These are phyloP conservation scores for Patella pellucida DNA, from an alignment of 2,888 invertebrate genomes.

Conservation along the genomic window DNA sequence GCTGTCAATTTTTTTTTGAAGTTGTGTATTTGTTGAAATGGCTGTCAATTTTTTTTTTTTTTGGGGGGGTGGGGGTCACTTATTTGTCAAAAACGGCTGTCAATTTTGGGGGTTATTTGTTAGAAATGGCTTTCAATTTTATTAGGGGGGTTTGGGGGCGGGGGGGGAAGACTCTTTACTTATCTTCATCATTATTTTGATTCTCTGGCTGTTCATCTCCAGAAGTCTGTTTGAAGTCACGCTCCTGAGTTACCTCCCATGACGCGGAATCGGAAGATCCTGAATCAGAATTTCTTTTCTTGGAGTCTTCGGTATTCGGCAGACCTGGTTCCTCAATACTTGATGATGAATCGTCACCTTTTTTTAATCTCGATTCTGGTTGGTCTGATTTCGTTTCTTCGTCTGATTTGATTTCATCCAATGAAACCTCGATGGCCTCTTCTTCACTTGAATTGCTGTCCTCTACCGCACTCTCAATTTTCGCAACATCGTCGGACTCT, in stretches of 20 bases:
- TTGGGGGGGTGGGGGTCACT: no score
- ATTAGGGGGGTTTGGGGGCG: no score
- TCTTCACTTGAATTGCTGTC: background rate
- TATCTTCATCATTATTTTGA: background rate
- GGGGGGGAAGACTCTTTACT: background rate
- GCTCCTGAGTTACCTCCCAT: background rate
- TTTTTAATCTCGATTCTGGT: background rate
- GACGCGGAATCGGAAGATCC: background rate
- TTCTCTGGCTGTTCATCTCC: background rate
- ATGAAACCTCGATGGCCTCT: background rate
- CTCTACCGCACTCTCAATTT: no score
- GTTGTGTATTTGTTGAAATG: no score
- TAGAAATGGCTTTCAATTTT: no score
- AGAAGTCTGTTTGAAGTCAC: background rate
- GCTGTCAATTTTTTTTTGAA: no score
- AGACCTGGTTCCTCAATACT: background rate
- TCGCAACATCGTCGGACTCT: background rate
- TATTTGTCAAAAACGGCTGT: no score
- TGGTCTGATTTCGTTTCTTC: background rate
- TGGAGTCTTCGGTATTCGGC: background rate
- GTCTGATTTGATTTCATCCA: background rate
- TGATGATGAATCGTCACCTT: background rate
- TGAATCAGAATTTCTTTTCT: background rate
- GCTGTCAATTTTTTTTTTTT: no score
- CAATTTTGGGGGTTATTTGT: no score